Evolutionary conservation across 1,140 invertebrate genomes (phyloP).

Genomic region (Laupala kohalensis): DNA sequence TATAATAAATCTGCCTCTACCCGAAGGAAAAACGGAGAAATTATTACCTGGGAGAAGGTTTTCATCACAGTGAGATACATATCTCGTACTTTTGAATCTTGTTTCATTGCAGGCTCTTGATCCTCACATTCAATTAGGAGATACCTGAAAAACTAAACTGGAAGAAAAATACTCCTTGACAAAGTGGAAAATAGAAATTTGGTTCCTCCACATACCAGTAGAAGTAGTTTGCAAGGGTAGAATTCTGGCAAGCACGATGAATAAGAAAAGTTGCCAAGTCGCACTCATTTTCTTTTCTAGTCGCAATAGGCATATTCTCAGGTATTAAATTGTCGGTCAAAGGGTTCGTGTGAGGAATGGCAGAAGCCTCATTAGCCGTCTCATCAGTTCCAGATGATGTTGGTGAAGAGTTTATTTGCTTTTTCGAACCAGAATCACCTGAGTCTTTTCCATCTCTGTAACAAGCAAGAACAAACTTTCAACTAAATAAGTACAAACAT

Average conservation of each 20-base stretch:
- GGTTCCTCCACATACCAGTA: constrained; percentile 57
- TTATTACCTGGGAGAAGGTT: constrained; percentile 53
- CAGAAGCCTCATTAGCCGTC: background rate
- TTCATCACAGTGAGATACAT: constrained; percentile 86
- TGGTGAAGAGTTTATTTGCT: constrained; percentile 1
- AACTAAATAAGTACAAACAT: too few species aligned
- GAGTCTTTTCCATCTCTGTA: background rate
- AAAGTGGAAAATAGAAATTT: background rate
- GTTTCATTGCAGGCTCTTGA: constrained; percentile 45
- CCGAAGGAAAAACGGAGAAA: too few species aligned
- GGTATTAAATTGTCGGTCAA: constrained; percentile 2
- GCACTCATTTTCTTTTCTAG: constrained; percentile 7
- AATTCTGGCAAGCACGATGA: constrained; percentile 74
- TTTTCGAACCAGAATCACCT: constrained; percentile 1
- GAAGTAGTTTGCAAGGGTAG: constrained; percentile 85
- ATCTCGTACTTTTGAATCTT: constrained; percentile 57
- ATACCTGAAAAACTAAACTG: constrained; percentile 39
- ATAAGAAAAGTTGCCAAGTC: constrained; percentile 89
- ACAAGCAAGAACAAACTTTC: too few species aligned
- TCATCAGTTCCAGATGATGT: background rate
- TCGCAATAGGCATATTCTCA: background rate
- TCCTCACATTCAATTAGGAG: constrained; percentile 86
- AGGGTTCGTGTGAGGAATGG: background rate
- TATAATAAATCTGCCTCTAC: too few species aligned
- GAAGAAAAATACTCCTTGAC: background rate